phyloP scores from a whole-genome alignment of 2,113 vertebrate species.

The Ammodytes marinus region DNA sequence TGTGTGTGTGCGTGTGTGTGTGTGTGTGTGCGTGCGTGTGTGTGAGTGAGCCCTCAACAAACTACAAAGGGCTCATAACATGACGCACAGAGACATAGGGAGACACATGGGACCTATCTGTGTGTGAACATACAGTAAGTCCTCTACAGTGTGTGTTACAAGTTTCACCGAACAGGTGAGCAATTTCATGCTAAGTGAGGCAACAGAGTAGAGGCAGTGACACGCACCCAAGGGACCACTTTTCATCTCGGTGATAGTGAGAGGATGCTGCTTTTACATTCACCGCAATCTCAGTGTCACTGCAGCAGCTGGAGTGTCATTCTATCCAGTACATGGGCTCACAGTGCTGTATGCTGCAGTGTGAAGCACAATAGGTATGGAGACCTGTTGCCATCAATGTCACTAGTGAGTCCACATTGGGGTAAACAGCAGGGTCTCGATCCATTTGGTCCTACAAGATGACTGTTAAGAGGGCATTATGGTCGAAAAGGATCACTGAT shows the following conservation, averaged over 20 bases:
- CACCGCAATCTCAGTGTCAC: conserved; percentile 17
- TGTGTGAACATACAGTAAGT: conserved; percentile 2
- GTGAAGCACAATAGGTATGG: conserved; percentile 44
- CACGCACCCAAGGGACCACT: conserved; percentile 49
- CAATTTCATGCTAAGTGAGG: conserved; percentile 53
- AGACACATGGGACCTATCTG: conserved; percentile 20
- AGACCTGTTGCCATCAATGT: conserved; percentile 32
- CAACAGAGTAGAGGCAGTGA: conserved; percentile 15
- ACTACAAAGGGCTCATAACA: not conserved
- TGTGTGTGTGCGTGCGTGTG: no score
- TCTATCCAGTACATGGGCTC: conserved; percentile 27
- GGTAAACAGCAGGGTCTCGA: conserved; percentile 18
- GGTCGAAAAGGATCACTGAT: conserved; percentile 35
- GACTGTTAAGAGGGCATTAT: conserved; percentile 56
- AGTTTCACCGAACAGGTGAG: conserved; percentile 31
- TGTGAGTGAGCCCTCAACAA: not conserved
- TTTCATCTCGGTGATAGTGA: conserved; percentile 21
- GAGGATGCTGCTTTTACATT: conserved; percentile 33
- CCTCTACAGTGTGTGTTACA: not conserved
- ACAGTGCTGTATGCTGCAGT: conserved; percentile 6
- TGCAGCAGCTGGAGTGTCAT: conserved; percentile 44
- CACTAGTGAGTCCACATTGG: not conserved
- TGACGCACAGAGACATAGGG: not conserved
- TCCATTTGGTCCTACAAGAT: conserved; percentile 32
- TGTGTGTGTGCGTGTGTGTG: not conserved